A percentile compares a stretch with the other conserved stretches of the same genome.
These are phyloP conservation scores for Abrostola tripartita DNA, from an alignment of 2,888 invertebrate genomes.

Conservation along the genomic window DNA sequence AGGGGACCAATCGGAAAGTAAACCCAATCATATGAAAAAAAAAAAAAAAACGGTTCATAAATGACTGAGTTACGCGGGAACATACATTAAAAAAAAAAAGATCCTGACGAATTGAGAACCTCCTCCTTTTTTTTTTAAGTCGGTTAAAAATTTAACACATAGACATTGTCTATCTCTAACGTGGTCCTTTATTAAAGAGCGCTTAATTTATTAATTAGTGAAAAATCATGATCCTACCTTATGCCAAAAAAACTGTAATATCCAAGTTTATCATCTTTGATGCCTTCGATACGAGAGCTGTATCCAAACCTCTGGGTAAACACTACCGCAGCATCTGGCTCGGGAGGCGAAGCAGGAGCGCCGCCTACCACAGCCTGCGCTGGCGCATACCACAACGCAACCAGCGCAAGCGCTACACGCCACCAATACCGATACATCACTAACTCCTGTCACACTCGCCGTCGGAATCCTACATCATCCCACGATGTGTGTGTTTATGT, in stretches of 20 bases:
- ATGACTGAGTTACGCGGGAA: no score
- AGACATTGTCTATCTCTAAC: no score
- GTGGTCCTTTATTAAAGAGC: no score
- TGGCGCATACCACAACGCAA: constrained; percentile 55
- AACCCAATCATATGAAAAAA: no score
- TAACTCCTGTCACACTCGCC: constrained; percentile 47
- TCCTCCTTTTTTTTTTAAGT: no score
- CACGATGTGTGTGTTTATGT: constrained; percentile 33
- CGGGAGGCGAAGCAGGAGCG: constrained; percentile 89
- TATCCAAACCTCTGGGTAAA: constrained; percentile 90
- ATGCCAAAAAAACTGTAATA: constrained; percentile 93
- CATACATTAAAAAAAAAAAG: no score
- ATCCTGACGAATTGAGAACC: no score
- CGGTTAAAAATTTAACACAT: no score
- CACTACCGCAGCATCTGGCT: constrained; percentile 91
- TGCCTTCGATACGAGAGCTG: constrained; percentile 90
- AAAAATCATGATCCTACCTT: constrained; percentile 77
- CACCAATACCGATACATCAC: constrained; percentile 66
- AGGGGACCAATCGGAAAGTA: no score
- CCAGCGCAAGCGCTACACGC: constrained; percentile 47
- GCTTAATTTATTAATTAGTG: background rate
- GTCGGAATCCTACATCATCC: constrained; percentile 62
- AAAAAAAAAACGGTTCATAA: no score
- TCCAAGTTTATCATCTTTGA: constrained; percentile 87
- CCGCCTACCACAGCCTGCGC: constrained; percentile 90